phyloP scores from a whole-genome alignment of 2,797 vertebrate genomes.

The Characodon lateralis region DNA sequence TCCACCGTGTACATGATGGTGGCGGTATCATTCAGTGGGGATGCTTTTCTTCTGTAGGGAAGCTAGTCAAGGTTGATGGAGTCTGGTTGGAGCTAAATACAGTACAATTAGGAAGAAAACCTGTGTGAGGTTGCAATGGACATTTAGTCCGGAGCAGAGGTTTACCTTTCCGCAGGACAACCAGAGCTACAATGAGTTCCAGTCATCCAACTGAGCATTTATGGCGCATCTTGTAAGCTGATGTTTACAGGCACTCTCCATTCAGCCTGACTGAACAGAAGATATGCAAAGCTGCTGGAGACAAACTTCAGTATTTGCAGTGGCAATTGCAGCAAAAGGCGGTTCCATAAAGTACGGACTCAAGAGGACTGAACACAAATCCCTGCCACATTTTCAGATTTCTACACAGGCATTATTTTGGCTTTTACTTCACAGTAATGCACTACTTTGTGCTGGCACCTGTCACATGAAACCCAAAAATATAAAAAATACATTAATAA shows the following conservation, averaged over 20 bases:
- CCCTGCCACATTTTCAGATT: constrained; percentile 4
- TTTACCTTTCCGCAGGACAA: neutral
- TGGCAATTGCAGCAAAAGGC: neutral
- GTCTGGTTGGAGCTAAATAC: neutral
- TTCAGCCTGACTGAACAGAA: neutral
- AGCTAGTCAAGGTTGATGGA: neutral
- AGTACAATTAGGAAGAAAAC: neutral
- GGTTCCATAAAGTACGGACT: neutral
- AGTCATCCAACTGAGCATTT: neutral
- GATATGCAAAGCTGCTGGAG: neutral
- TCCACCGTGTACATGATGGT: neutral
- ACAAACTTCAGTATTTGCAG: neutral
- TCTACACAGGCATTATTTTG: neutral
- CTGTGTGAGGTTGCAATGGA: neutral
- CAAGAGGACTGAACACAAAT: neutral
- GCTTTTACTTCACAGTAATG: neutral
- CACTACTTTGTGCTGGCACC: no score
- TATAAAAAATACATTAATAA: neutral
- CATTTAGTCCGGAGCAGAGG: neutral
- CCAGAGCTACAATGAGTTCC: neutral
- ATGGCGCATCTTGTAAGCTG: neutral
- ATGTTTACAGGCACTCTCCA: neutral
- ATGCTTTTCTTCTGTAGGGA: neutral
- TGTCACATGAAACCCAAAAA: neutral
- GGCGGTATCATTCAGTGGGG: neutral